These are phyloP conservation scores for Enteromius argenteus DNA, from an alignment of 2,797 vertebrate genomes.

Conservation along the genomic window DNA sequence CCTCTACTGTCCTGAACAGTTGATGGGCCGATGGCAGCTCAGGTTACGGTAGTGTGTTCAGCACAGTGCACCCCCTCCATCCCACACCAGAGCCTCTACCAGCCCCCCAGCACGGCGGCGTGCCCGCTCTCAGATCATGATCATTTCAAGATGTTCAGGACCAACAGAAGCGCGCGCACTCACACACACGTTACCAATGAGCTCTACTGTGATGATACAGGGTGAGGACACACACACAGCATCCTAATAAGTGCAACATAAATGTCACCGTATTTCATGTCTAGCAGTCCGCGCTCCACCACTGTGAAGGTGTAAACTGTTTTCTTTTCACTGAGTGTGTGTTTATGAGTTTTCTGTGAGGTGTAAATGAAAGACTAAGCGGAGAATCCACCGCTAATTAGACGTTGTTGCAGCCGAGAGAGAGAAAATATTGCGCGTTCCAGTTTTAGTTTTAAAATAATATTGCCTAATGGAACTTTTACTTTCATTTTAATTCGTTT, in stretches of 20 bases:
- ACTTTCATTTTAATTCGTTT: background rate
- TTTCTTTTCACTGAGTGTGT: slow-evolving; percentile 28
- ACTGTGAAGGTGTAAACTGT: slow-evolving; percentile 49
- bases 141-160: slow-evolving; percentile 98
- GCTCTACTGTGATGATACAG: background rate
- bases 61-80: slow-evolving; percentile 80
- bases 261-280: slow-evolving; percentile 43
- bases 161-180: slow-evolving; percentile 26
- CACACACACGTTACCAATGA: background rate
- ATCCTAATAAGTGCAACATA: slow-evolving; percentile 19
- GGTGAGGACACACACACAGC: background rate
- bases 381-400: slow-evolving; percentile 30
- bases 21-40: slow-evolving; percentile 18
- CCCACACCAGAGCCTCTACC: slow-evolving; percentile 84
- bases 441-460: slow-evolving; percentile 1
- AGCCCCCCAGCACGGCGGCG: slow-evolving; percentile 90
- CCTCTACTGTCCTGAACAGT: background rate
- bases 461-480: background rate
- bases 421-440: background rate
- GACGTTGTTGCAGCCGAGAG: background rate
- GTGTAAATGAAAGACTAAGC: slow-evolving; percentile 26
- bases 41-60: slow-evolving; percentile 34
- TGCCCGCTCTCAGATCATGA: slow-evolving; percentile 90
- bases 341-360: slow-evolving; percentile 49
- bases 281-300: slow-evolving; percentile 27